Evolutionary conservation across 2,797 vertebrate species (phyloP).

Genomic region (Pachyuromys duprasi): DNA sequence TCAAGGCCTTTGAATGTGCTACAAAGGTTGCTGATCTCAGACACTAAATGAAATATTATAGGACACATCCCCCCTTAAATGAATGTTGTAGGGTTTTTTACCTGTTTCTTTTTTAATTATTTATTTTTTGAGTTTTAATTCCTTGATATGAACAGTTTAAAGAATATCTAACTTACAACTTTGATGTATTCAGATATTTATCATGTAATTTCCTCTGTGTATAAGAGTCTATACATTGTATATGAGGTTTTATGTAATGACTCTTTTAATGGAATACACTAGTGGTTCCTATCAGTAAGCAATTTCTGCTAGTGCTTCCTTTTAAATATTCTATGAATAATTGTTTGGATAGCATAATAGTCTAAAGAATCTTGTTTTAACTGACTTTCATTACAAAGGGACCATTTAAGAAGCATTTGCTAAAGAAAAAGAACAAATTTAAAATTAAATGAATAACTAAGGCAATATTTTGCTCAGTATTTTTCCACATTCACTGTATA

Average conservation of each 20-base stretch:
- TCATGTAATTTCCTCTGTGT: background rate
- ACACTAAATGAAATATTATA: background rate
- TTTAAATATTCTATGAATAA: background rate
- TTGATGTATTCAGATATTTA: background rate
- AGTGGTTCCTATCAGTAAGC: background rate
- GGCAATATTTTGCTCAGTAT: background rate
- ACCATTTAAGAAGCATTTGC: background rate
- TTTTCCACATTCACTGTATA: rapidly evolving
- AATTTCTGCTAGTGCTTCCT: background rate
- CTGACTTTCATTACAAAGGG: background rate
- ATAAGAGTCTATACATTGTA: background rate
- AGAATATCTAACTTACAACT: background rate
- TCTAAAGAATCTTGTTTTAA: background rate
- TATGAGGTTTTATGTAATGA: background rate
- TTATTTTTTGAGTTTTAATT: background rate
- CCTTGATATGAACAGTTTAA: background rate
- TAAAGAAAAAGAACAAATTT: background rate
- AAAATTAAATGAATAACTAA: background rate
- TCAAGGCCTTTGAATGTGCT: background rate
- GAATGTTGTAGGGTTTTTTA: background rate
- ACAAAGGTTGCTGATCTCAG: background rate
- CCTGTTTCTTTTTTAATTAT: background rate
- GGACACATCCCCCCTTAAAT: background rate
- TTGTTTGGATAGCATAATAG: background rate
- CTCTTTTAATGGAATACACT: background rate